Conservation (phyloP, 2,888 invertebrate genomes). For the Boloria euphrosyne region DNA sequence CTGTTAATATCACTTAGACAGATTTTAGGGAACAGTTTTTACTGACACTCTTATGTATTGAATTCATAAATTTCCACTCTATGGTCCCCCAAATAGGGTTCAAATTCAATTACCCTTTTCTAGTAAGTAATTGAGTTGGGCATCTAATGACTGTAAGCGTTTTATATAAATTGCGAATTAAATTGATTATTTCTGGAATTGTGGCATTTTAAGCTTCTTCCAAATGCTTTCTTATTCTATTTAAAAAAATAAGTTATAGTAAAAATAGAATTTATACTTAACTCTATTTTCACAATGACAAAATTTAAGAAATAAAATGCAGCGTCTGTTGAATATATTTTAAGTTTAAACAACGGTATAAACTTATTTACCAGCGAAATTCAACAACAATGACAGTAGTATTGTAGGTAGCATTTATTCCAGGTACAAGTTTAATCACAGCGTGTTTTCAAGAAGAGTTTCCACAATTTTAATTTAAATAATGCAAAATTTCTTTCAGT, state of each 20-base stretch:
- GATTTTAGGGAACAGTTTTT: constrained; percentile 12
- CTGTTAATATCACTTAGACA: constrained; percentile 25
- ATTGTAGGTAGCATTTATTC: too few relatives aligned
- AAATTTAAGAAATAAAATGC: too few relatives aligned
- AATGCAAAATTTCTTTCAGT: too few relatives aligned
- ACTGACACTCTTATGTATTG: not conserved
- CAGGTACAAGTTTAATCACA: too few relatives aligned
- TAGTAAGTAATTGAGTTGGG: constrained; percentile 21
- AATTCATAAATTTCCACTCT: constrained; percentile 3
- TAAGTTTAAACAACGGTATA: not conserved
- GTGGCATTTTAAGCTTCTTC: not conserved
- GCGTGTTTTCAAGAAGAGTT: too few relatives aligned
- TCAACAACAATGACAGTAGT: too few relatives aligned
- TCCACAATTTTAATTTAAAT: too few relatives aligned
- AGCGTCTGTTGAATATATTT: not conserved
- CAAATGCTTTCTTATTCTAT: not conserved
- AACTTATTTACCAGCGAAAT: too few relatives aligned
- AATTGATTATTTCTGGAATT: not conserved
- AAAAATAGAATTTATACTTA: too few relatives aligned
- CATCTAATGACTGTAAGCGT: constrained; percentile 18
- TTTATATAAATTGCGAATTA: constrained; percentile 3
- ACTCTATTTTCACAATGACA: too few relatives aligned
- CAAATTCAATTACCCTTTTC: not conserved
- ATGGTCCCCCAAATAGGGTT: not conserved
- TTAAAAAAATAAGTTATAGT: too few relatives aligned